Evolutionary conservation across 2,888 invertebrate genomes (phyloP).

Genomic region (Phaonia tiefii): DNA sequence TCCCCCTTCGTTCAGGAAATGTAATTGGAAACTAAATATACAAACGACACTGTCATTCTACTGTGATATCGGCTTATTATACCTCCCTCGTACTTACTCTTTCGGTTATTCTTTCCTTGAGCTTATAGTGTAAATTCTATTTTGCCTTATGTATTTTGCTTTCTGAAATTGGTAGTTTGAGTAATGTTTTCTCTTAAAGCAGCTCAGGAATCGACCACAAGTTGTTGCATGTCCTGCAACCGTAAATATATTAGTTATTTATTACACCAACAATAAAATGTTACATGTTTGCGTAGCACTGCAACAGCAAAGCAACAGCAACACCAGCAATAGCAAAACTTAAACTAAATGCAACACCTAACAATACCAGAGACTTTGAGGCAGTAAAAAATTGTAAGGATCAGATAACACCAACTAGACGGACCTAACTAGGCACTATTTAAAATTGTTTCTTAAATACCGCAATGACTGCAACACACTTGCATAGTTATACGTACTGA

Average conservation of each 20-base stretch:
- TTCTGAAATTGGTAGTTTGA: constrained; percentile 39
- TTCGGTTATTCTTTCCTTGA: constrained; percentile 9
- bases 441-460: constrained; percentile 61
- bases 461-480: background rate
- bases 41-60: no score
- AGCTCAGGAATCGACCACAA: constrained; percentile 31
- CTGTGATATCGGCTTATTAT: background rate
- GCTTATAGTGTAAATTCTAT: constrained; percentile 50
- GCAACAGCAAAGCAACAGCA: no score
- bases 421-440: constrained; percentile 61
- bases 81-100: constrained; percentile 25
- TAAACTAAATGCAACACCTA: no score
- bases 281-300: constrained; percentile 59
- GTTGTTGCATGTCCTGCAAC: constrained; percentile 64
- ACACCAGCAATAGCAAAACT: background rate
- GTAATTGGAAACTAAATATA: no score
- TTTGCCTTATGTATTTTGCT: constrained; percentile 19
- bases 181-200: constrained; percentile 38
- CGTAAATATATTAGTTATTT: constrained; percentile 64
- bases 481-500: constrained; percentile 10
- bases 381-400: background rate
- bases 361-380: constrained; percentile 49
- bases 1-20: no score
- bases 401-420: constrained; percentile 22
- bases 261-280: constrained; percentile 65